Evolutionary conservation across 2,113 vertebrate species (phyloP).

Genomic region (Rhynchomys soricoides): DNA sequence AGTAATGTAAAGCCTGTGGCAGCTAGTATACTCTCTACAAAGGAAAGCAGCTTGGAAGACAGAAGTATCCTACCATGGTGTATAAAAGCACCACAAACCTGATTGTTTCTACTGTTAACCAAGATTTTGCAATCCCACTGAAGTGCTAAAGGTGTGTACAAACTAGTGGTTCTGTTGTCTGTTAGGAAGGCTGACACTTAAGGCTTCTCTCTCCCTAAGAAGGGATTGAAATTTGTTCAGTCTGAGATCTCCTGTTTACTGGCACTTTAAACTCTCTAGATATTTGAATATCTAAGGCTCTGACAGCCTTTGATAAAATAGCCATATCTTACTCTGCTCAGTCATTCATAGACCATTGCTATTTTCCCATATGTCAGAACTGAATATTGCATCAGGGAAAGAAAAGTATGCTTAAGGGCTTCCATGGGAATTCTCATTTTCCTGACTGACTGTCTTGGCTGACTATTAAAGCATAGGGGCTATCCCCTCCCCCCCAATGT

Average conservation of each 20-base stretch:
- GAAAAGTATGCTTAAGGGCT: background rate
- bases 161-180: background rate
- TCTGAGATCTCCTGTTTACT: background rate
- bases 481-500: background rate
- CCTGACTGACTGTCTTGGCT: background rate
- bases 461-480: background rate
- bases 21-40: background rate
- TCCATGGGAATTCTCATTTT: slow-evolving; percentile 33
- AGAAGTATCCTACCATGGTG: background rate
- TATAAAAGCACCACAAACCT: background rate
- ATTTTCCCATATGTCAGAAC: slow-evolving; percentile 26
- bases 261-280: background rate
- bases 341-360: slow-evolving; percentile 9
- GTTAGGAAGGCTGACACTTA: background rate
- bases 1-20: background rate
- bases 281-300: background rate
- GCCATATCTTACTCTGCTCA: background rate
- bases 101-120: slow-evolving; percentile 3
- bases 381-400: slow-evolving; percentile 12
- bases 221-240: background rate
- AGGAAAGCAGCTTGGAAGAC: background rate
- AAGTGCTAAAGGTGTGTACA: background rate
- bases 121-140: background rate
- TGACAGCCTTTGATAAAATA: background rate
- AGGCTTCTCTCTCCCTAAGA: background rate